Base-by-base conservation (phyloP, 1,140 invertebrate genomes). In the Anastrepha obliqua region DNA sequence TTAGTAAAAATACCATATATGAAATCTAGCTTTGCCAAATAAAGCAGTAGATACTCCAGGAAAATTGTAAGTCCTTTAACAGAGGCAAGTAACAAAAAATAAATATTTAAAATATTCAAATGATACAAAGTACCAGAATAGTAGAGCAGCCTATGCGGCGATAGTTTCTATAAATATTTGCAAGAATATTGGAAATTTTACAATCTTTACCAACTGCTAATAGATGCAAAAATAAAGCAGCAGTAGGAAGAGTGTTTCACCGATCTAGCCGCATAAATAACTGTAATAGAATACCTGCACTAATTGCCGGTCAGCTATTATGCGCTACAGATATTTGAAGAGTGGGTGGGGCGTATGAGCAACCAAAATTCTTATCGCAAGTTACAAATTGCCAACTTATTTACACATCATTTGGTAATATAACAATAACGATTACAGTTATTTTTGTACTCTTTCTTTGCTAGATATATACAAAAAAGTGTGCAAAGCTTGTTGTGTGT, bases 401-500 rank as follows among this genome's bases (percentile, higher is more conserved):
- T 81, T 55, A 47, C 74, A 81, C 74, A 81, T 81, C 44, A 51
- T 81, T 81, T 81, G 47, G 11, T 55, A 81, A 81, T 47, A 81
- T 29, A 51, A 55, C 74, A 81, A 81, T 29, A 81, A 51, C n/a
- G 51, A 29, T 51, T 20, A 17, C 13, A 44, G 42, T 47, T 55
- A 15, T 42, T 47, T 9, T 74, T 44, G 44, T n/a, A 17, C 3
- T 39, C 42, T 6, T 6, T 74, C 13, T n/a, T 47, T 47, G 1
- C 67, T 55, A 29, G 29, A 29, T 29, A 29, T 29, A 29, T 29
- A 29, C 29, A 29, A 74, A 47, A 15, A 17, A 74, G 44, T 13
- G 47, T 55, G 47, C 17, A 44, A 11, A 6, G 1, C 13, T 74
- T 74, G 70, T 11, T 2, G 13, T 39, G 44, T 15, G 42, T 47